Evolutionary conservation across 2,888 invertebrate genomes (phyloP), one percentile per base, ranked within the genome.

Genomic region (Schizaphis graminum): DNA sequence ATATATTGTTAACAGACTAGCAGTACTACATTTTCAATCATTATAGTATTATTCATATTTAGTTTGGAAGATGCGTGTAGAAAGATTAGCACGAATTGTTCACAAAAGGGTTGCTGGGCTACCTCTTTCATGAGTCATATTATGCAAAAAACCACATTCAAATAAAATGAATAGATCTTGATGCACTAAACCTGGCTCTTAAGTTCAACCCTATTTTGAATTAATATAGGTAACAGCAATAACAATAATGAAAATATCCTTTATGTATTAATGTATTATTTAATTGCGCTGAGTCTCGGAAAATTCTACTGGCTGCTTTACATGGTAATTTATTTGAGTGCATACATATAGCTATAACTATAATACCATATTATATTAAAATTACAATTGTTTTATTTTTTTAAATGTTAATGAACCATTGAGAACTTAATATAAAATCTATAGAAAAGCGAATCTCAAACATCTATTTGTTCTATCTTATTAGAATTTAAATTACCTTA

Each of bases 111-210:
- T 87, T 87, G 53, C n/a, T 56, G 53, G 35, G 53, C 41, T 3
- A 24, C 41, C 35, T 53, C 41, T 35, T 77, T 35, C 41, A 56
- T 56, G 56, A 56, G 56, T 56, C 89, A 56, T 56, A 53, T 8
- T 88, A 56, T 21, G 53, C 26, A 41, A 56, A 89, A 89, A 89
- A 41, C 56, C 89, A 41, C 89, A 89, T 89, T 89, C 13, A 89
- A 56, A 89, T 35, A 41, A 11, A 26, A 56, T 41, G 89, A 56
- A 89, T 56, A 56, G 35, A 88, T 35, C 24, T 88, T 35, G 53
- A 88, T 88, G 16, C 10, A 35, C 47, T 47, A 47, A 87, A 35
- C 35, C n/a, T n/a, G 24, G 49, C 53, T 87, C 21, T 87, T 49
- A 35, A 87, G 8, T 49, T 49, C 8, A 49, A 87, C 53, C 53